Percentiles rank a stretch among this genome's conserved stretches.
Conservation (phyloP, 1,140 invertebrate species). For the Lordiphosa clarofinis region DNA sequence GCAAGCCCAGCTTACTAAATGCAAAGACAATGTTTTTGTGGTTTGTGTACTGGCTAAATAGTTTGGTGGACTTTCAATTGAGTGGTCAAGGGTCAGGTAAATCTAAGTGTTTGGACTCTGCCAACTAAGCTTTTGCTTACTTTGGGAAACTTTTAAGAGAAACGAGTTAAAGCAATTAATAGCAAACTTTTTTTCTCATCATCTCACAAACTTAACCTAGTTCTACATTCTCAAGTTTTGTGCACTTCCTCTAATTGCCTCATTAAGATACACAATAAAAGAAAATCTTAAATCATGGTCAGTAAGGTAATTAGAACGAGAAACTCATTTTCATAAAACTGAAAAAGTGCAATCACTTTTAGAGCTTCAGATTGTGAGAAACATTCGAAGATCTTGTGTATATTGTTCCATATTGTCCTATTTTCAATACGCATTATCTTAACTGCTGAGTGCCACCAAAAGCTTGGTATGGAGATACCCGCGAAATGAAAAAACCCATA, state of each 20-base stretch:
- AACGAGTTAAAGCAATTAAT: neutral
- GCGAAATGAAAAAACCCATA: no score
- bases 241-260: constrained; percentile 49
- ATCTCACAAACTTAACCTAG: neutral
- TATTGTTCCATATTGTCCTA: no score
- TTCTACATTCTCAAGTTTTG: constrained; percentile 21
- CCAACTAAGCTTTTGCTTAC: neutral
- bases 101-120: neutral
- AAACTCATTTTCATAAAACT: constrained; percentile 38
- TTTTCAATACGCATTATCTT: no score
- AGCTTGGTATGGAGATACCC: no score
- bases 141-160: neutral
- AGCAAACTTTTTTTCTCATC: neutral
- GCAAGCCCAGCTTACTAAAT: constrained; percentile 17
- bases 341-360: constrained; percentile 28
- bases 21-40: constrained; percentile 12
- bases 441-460: no score
- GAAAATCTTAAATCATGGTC: constrained; percentile 20
- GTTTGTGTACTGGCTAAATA: neutral
- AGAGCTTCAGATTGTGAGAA: no score
- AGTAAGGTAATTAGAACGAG: constrained; percentile 58
- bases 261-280: constrained; percentile 31
- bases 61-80: constrained; percentile 10
- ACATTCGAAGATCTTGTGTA: no score
- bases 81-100: neutral